phyloP scores from a whole-genome alignment of 2,888 invertebrate species.

The Leptura quadrifasciata region DNA sequence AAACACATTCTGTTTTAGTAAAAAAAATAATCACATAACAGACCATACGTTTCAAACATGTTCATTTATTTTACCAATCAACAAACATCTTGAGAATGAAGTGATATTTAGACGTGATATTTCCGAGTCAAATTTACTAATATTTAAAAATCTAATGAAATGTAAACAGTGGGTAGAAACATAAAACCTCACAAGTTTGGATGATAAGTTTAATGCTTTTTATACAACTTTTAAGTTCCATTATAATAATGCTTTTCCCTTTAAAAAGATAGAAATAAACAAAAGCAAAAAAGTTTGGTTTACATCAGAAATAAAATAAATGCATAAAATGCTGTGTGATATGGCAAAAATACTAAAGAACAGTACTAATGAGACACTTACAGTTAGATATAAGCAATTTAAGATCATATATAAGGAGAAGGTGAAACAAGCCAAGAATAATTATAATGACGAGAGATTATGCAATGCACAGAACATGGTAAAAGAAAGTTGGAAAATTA shows the following conservation, averaged over 20 bases:
- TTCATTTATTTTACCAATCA: too few species aligned
- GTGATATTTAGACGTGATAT: too few species aligned
- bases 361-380: neutral
- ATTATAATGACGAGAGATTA: too few species aligned
- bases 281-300: neutral
- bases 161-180: too few species aligned
- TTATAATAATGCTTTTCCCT: too few species aligned
- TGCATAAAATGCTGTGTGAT: constrained; percentile 77
- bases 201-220: neutral
- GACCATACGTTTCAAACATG: too few species aligned
- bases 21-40: too few species aligned
- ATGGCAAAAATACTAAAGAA: neutral
- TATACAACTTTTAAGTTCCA: neutral
- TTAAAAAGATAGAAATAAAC: neutral
- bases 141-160: too few species aligned
- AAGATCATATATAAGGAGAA: neutral
- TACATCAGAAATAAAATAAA: neutral
- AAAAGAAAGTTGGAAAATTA: constrained; percentile 9
- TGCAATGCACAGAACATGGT: too few species aligned
- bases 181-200: neutral
- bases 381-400: neutral
- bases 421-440: neutral
- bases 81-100: too few species aligned
- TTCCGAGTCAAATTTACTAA: too few species aligned
- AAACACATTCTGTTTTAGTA: too few species aligned